Evolutionary conservation across 1,140 invertebrate species (phyloP), one percentile per base, ranked within the genome.

Genomic region (Drosophila nebulosa): DNA sequence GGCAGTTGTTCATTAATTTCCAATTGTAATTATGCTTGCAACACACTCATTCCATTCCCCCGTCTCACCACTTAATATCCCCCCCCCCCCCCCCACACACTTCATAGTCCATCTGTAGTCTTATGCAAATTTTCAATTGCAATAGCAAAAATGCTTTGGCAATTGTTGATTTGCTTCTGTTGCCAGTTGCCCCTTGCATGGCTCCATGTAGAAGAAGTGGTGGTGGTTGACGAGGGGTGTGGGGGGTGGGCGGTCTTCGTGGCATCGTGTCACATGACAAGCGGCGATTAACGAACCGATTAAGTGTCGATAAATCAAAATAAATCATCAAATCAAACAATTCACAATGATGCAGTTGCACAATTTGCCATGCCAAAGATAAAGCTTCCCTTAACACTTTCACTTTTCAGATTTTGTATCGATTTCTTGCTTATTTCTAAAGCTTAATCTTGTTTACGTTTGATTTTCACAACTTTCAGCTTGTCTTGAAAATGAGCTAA

Each of bases 1-100:
- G 32, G 24, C 53, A 35, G 16, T 24, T 55, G 65, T 35, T 70
- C 42, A 70, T 71, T 71, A 69, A 62, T 62, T 69, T 70, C 46
- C 58, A 69, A 70, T 71, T 69, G 65, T 52, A 32, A 32, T 32
- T 32, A 59, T 10, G 51, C 69, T 59, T 69, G 56, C 36, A 46
- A 55, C 58, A 62, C 65, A 58, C 68, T 58, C 14, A 2, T 3
- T 10, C 30, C 4, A 46, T 1, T 2, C 39, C 0, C 14, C 14
- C 6, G 1, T 1, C 39, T 16, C 16, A 14, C 6, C 39, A 42
- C 16, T n/a, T n/a, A n/a, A n/a, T n/a, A 7, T 0, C 39, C 6
- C 39, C 14, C 4, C 39, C 4, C 12, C 39, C 16, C 5, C 5
- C 5, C 16, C 6, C 16, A 9, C 18, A 46, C 2, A 21, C 18